phyloP scores from a whole-genome alignment of 1,140 invertebrate species.

The Drosophila parabipectinata region DNA sequence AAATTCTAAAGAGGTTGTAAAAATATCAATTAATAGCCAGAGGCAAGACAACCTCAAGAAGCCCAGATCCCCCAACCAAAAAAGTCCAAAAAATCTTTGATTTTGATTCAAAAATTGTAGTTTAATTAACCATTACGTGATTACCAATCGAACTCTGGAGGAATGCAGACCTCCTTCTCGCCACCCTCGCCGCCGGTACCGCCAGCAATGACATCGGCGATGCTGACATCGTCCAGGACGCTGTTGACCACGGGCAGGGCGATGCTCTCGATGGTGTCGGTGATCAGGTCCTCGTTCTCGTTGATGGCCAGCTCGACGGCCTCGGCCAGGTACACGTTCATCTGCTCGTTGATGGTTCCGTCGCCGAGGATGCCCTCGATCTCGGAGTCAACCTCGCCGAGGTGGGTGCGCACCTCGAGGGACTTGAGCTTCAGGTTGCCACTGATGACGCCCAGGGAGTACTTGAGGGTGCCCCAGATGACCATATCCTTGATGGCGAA shows the following conservation, averaged over 20 bases:
- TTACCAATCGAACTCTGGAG: slow-evolving; percentile 72
- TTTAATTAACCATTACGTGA: slow-evolving; percentile 50
- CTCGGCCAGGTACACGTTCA: slow-evolving; percentile 75
- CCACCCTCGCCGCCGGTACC: slow-evolving; percentile 64
- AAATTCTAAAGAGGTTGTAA: slow-evolving; percentile 2
- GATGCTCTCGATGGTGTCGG: slow-evolving; percentile 74
- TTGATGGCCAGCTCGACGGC: slow-evolving; percentile 69
- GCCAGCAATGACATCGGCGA: slow-evolving; percentile 56
- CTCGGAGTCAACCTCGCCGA: slow-evolving; percentile 79
- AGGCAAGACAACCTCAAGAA: neutral
- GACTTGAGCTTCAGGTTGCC: slow-evolving; percentile 76
- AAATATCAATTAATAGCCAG: neutral
- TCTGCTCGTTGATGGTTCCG: slow-evolving; percentile 67
- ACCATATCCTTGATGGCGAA: slow-evolving; percentile 75
- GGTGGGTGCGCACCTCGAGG: slow-evolving; percentile 66
- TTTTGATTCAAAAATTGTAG: slow-evolving; percentile 29
- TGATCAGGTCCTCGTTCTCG: slow-evolving; percentile 76
- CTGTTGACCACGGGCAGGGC: slow-evolving; percentile 70
- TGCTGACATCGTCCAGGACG: slow-evolving; percentile 58
- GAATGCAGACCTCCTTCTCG: slow-evolving; percentile 76
- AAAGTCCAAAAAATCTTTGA: slow-evolving; percentile 7
- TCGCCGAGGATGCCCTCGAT: slow-evolving; percentile 78
- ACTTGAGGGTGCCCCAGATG: slow-evolving; percentile 74
- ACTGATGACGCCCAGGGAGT: slow-evolving; percentile 64
- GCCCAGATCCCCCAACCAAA: neutral